phyloP scores from a whole-genome alignment of 53 echinoderm and acorn worm genomes.

The Pentamera pediparva region DNA sequence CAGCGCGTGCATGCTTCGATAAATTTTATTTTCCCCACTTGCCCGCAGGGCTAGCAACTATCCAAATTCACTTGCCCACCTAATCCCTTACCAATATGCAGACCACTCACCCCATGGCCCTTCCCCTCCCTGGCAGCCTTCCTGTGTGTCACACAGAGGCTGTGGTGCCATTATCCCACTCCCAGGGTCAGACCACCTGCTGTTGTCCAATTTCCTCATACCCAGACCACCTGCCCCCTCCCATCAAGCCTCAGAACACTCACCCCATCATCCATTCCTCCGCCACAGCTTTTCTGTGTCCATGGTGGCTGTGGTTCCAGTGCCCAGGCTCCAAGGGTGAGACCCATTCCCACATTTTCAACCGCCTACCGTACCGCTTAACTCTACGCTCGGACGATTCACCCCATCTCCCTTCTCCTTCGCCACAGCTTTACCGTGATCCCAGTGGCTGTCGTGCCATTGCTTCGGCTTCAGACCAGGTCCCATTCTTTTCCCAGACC shows the following conservation, averaged over 20 bases:
- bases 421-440: constrained; percentile 3
- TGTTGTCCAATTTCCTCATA: too few relatives aligned
- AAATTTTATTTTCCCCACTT: too few relatives aligned
- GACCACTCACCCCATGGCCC: too few relatives aligned
- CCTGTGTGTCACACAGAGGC: too few relatives aligned
- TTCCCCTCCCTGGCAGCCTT: too few relatives aligned
- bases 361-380: background rate
- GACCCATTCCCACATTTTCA: background rate
- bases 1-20: too few relatives aligned
- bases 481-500: constrained; percentile 15
- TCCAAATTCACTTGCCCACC: too few relatives aligned
- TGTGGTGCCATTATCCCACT: too few relatives aligned
- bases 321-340: background rate
- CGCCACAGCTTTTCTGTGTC: background rate
- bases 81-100: too few relatives aligned
- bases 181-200: too few relatives aligned
- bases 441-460: constrained; percentile 22
- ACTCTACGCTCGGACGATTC: background rate
- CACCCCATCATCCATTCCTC: background rate
- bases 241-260: background rate
- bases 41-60: too few relatives aligned
- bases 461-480: background rate
- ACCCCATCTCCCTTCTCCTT: constrained; percentile 24
- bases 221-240: background rate
- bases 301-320: background rate